phyloP scores from a whole-genome alignment of 2,113 vertebrate species.

The Pseudonaja textilis region DNA sequence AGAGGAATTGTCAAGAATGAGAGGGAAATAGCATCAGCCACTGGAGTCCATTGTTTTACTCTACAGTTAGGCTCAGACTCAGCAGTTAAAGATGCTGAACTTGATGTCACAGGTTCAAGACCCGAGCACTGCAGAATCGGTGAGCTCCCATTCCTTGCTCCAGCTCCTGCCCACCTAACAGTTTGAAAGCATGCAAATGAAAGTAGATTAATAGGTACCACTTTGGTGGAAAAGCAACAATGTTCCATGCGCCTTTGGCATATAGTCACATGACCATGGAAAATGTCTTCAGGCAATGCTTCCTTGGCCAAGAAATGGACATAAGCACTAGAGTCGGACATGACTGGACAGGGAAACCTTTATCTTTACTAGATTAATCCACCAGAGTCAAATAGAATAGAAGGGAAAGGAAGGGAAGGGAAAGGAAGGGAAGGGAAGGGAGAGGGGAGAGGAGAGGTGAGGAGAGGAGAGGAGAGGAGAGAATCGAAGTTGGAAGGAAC shows the following conservation, averaged over 20 bases:
- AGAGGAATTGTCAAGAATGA: not conserved
- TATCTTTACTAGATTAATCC: not conserved
- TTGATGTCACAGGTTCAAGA: not conserved
- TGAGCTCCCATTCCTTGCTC: not conserved
- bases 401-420: fast-evolving
- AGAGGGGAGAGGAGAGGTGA: no score
- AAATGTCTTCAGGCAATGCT: not conserved
- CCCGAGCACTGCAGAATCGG: not conserved
- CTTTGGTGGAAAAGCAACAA: not conserved
- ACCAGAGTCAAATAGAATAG: no score
- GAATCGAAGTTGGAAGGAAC: no score
- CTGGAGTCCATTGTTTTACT: not conserved
- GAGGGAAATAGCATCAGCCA: not conserved
- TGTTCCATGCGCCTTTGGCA: not conserved
- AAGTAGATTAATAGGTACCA: not conserved
- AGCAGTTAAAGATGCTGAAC: not conserved
- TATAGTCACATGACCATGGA: not conserved
- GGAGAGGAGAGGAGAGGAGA: no score
- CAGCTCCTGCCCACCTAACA: not conserved
- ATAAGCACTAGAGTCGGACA: not conserved
- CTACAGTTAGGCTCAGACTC: not conserved
- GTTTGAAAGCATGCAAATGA: not conserved
- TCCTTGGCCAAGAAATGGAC: not conserved
- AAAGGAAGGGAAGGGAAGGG: no score
- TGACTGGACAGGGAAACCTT: not conserved